Base-by-base conservation (phyloP, 2,888 invertebrate genomes). In the Scrobipalpa costella region DNA sequence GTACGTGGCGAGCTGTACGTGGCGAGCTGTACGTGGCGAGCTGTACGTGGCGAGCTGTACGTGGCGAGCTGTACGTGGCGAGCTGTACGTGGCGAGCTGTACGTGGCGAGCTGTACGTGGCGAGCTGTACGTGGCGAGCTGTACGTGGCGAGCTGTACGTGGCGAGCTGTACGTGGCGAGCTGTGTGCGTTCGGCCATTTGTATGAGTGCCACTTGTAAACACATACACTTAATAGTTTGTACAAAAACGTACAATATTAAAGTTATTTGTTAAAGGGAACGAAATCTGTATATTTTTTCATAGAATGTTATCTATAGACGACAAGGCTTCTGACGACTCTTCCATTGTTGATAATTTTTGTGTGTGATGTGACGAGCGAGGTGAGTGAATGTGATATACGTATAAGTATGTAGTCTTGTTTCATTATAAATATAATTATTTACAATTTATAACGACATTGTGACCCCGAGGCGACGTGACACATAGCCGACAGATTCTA, bases 341-440 rank as follows among this genome's bases (percentile, higher is more conserved):
- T 90, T 90, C 88, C 88, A 88, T 85, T 86, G 81, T 87, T 88
- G 79, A 81, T 82, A 76, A 79, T 61, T 49, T 73, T 73, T 73
- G 71, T 76, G 76, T 77, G 71, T 71, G 65, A n/a, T 72, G 67
- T 70, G 65, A 71, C 71, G 80, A 71, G 74, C 79, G 80, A 71
- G 77, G 72, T 69, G 71, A 74, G 81, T 74, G 76, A 74, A 79
- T 73, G 76, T 79, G 81, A 78, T 77, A 77, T 73, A 67, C 27
- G 19, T 64, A 69, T 68, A 69, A 61, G 61, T 71, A 69, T 67
- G 50, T 74, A 76, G 72, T 67, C 61, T 66, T 75, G 70, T 71
- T 74, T 74, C 66, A 72, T 69, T 64, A 69, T 68, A 70, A 70
- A 61, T 55, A 63, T 57, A 74, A 73, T 77, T 79, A 80, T 80